phyloP scores from a whole-genome alignment of 1,140 invertebrate species.

The Bursaphelenchus mucronatus region DNA sequence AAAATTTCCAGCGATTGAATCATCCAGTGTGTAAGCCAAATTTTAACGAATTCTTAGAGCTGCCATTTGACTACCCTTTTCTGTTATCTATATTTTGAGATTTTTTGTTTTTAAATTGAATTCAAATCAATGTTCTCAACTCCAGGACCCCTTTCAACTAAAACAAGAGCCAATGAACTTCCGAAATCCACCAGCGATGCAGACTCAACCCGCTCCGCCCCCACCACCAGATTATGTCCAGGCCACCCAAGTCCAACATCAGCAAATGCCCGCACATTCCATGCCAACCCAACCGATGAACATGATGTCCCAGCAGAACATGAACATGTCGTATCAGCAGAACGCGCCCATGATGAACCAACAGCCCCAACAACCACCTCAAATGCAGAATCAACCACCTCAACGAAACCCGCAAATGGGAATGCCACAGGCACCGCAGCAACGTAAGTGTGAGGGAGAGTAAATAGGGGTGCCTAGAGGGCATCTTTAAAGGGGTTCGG shows the following conservation, averaged over 20 bases:
- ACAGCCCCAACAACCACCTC: slow-evolving; percentile 15
- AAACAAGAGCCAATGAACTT: slow-evolving; percentile 1
- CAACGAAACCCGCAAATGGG: slow-evolving; percentile 18
- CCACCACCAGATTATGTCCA: slow-evolving; percentile 24
- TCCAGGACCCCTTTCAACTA: not conserved
- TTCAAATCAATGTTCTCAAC: slow-evolving; percentile 2
- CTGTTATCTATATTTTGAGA: not conserved
- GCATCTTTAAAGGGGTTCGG: too few relatives aligned
- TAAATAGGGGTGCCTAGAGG: too few relatives aligned
- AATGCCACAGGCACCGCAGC: slow-evolving; percentile 17
- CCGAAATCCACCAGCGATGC: not conserved
- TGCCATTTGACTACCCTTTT: not conserved
- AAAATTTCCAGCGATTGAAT: too few relatives aligned
- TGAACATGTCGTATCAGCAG: slow-evolving; percentile 21
- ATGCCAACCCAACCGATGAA: slow-evolving; percentile 9
- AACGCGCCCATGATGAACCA: slow-evolving; percentile 21
- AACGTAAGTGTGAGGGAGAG: slow-evolving; percentile 11
- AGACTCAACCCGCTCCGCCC: slow-evolving; percentile 5
- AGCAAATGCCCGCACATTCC: not conserved
- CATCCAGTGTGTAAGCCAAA: too few relatives aligned
- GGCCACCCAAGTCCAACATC: not conserved
- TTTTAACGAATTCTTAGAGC: too few relatives aligned
- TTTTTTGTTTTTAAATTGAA: not conserved
- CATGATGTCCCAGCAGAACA: not conserved
- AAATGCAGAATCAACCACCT: slow-evolving; percentile 11